Conservation (phyloP, 2,113 vertebrate genomes). For the Polypterus senegalus region DNA sequence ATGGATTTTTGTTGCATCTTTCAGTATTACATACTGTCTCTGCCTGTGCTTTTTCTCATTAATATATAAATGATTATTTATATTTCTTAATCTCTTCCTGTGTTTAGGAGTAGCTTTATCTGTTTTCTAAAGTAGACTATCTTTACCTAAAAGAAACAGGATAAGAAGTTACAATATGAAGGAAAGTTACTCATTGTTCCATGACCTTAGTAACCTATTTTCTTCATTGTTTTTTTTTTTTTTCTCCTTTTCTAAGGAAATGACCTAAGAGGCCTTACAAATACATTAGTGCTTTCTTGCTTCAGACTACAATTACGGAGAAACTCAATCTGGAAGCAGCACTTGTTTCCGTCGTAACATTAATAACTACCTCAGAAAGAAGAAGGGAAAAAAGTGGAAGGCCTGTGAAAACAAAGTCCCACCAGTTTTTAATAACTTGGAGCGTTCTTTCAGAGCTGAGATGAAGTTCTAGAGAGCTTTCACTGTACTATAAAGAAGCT, state of each 20-base stretch:
- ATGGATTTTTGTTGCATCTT: no score
- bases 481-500: conserved; percentile 43
- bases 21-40: no score
- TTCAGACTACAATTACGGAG: conserved; percentile 56
- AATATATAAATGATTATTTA: not conserved
- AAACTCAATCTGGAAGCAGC: conserved; percentile 62
- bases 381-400: conserved; percentile 49
- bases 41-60: no score
- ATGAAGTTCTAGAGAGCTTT: conserved; percentile 13
- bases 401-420: conserved; percentile 47
- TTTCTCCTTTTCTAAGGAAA: conserved; percentile 63
- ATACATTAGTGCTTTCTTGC: conserved; percentile 69
- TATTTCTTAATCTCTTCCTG: not conserved
- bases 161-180: conserved; percentile 11
- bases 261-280: conserved; percentile 93
- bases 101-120: not conserved
- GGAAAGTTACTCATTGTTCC: conserved; percentile 33
- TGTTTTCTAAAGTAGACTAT: not conserved
- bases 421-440: conserved; percentile 31
- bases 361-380: conserved; percentile 87
- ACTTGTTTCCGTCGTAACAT: conserved; percentile 62
- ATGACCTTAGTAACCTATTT: conserved; percentile 30
- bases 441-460: conserved; percentile 31
- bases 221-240: conserved; percentile 31
- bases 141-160: not conserved